These are phyloP conservation scores for Caradrina clavipalpis DNA, from an alignment of 2,888 invertebrate genomes.

Conservation along the genomic window DNA sequence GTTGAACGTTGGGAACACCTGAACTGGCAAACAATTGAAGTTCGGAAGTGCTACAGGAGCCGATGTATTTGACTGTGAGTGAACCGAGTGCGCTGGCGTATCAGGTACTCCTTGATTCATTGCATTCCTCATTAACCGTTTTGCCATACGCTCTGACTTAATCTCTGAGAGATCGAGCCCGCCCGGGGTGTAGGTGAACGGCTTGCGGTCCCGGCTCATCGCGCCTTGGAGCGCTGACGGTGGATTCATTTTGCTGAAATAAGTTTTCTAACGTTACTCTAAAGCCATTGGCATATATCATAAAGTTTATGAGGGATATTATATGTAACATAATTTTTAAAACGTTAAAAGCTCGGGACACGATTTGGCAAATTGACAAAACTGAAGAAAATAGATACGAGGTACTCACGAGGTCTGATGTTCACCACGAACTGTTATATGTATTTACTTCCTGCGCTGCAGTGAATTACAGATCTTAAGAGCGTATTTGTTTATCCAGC, in stretches of 20 bases:
- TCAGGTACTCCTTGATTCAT: slow-evolving; percentile 94
- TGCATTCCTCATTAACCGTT: slow-evolving; percentile 91
- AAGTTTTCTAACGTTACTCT: slow-evolving; percentile 72
- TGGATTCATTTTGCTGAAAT: slow-evolving; percentile 92
- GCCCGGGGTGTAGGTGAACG: slow-evolving; percentile 98
- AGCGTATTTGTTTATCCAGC: slow-evolving; percentile 75
- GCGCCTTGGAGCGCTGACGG: slow-evolving; percentile 97
- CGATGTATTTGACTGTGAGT: slow-evolving; percentile 88
- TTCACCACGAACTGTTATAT: slow-evolving; percentile 75
- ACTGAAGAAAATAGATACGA: slow-evolving; percentile 81
- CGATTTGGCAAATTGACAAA: slow-evolving; percentile 87
- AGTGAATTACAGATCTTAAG: slow-evolving; percentile 60
- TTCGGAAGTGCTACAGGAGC: slow-evolving; percentile 84
- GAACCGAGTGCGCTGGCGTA: slow-evolving; percentile 88
- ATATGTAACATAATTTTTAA: slow-evolving; percentile 68
- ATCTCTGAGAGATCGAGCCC: slow-evolving; percentile 98
- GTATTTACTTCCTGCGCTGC: slow-evolving; percentile 79
- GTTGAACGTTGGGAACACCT: slow-evolving; percentile 92
- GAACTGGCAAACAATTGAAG: slow-evolving; percentile 87
- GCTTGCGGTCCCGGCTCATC: slow-evolving; percentile 98
- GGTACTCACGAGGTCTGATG: slow-evolving; percentile 84
- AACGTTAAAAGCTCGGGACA: slow-evolving; percentile 71
- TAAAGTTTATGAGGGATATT: slow-evolving; percentile 68
- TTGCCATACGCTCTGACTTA: slow-evolving; percentile 97
- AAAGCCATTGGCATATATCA: slow-evolving; percentile 56